A percentile compares a stretch with the other conserved stretches of the same genome.
Conservation (phyloP, 2,113 vertebrate species). For the Antechinus stuartii region DNA sequence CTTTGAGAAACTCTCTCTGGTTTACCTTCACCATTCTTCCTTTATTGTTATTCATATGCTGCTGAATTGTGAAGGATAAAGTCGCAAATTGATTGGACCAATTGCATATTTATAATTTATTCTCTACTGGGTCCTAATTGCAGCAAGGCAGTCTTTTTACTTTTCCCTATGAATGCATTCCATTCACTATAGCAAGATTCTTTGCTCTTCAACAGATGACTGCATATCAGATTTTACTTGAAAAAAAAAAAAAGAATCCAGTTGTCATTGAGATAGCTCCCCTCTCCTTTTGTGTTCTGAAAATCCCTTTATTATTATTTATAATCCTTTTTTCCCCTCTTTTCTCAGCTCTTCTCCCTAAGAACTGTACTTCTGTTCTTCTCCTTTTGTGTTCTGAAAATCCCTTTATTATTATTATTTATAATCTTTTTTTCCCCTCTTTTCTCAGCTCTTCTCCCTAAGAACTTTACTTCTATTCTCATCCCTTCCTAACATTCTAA, state of each 20-base stretch:
- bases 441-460: neutral
- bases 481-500: neutral
- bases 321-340: neutral
- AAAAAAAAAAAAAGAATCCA: neutral
- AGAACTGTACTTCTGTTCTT: neutral
- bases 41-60: neutral
- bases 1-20: neutral
- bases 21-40: neutral
- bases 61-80: neutral
- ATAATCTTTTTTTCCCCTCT: neutral
- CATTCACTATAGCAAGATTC: neutral
- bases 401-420: neutral
- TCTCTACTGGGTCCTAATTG: neutral
- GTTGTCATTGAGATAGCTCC: neutral
- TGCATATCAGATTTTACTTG: neutral
- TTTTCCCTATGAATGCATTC: neutral
- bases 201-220: neutral
- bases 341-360: neutral
- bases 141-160: neutral
- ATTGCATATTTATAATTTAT: neutral
- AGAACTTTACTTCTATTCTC: neutral
- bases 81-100: neutral
- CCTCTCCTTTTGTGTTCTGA: neutral
- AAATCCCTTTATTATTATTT: neutral
- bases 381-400: neutral